Evolutionary conservation across 2,888 invertebrate species (phyloP).

Genomic region (Mylabris sibirica): DNA sequence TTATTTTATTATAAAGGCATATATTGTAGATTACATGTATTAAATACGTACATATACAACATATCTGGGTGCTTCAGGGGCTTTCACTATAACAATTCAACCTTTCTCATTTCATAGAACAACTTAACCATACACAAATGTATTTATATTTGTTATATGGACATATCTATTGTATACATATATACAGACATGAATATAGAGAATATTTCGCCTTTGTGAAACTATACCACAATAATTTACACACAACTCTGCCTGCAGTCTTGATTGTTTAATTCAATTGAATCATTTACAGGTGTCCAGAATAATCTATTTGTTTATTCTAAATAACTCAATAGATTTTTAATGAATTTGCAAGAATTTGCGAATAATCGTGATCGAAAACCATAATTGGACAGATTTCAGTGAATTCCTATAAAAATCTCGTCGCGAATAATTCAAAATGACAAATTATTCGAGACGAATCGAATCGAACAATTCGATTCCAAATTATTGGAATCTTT

Average conservation of each 20-base stretch:
- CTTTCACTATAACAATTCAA: conserved; percentile 1
- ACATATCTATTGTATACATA: conserved; percentile 1
- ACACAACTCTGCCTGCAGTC: neutral
- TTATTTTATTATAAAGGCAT: neutral
- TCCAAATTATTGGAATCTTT: too few relatives aligned
- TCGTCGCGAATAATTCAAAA: too few relatives aligned
- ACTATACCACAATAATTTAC: neutral
- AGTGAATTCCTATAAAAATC: too few relatives aligned
- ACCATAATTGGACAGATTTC: too few relatives aligned
- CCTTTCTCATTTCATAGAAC: conserved; percentile 5
- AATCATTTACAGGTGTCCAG: neutral
- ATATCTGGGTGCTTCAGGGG: neutral
- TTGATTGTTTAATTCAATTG: neutral
- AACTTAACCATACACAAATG: neutral
- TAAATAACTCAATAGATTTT: neutral
- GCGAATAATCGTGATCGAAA: too few relatives aligned
- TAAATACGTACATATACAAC: neutral
- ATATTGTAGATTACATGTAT: neutral
- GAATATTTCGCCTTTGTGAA: conserved; percentile 1
- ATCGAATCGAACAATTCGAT: too few relatives aligned
- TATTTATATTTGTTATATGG: conserved; percentile 4
- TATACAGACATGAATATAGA: neutral
- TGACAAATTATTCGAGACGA: too few relatives aligned
- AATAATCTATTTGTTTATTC: neutral
- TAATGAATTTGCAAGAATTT: neutral